A percentile compares a stretch with the other conserved stretches of the same genome.
These are phyloP conservation scores for Micrasema longulum DNA, from an alignment of 1,140 invertebrate genomes.

Conservation along the genomic window DNA sequence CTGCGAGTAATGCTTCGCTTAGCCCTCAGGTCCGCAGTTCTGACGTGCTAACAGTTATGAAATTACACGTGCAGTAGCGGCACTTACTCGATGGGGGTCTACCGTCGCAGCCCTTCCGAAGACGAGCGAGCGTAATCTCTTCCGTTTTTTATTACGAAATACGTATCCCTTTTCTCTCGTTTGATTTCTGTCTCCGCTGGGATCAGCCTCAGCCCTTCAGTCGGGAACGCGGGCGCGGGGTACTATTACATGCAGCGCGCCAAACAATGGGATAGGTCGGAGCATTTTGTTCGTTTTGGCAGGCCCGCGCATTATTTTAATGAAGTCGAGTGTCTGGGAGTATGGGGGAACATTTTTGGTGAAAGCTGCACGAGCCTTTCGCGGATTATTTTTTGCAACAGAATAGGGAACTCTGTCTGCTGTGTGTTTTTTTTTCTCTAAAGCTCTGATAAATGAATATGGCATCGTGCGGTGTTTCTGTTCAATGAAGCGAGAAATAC, in stretches of 20 bases:
- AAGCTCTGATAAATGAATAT: slow-evolving; percentile 35
- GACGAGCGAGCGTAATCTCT: background rate
- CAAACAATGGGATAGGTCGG: slow-evolving; percentile 38
- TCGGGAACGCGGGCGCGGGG: no score
- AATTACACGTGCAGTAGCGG: background rate
- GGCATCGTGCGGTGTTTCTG: slow-evolving; percentile 15
- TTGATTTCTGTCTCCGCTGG: background rate
- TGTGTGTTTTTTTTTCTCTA: slow-evolving; percentile 18
- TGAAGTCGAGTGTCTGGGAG: slow-evolving; percentile 32
- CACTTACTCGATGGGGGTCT: background rate
- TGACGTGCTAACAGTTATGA: background rate
- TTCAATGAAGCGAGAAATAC: slow-evolving; percentile 33
- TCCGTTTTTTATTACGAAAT: background rate
- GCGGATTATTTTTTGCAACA: slow-evolving; percentile 38
- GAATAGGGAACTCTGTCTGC: slow-evolving; percentile 21
- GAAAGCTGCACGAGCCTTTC: slow-evolving; percentile 19
- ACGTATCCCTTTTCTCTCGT: background rate
- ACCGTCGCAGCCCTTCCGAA: background rate
- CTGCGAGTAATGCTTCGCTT: slow-evolving; percentile 18
- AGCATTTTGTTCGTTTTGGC: slow-evolving; percentile 38
- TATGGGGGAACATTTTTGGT: slow-evolving; percentile 30
- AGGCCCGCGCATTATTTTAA: slow-evolving; percentile 36
- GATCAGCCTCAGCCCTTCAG: slow-evolving; percentile 3
- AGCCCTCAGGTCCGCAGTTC: slow-evolving; percentile 8
- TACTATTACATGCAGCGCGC: slow-evolving; percentile 3